These are phyloP conservation scores for Plemyria rubiginata DNA, from an alignment of 2,888 invertebrate species.

Conservation along the genomic window DNA sequence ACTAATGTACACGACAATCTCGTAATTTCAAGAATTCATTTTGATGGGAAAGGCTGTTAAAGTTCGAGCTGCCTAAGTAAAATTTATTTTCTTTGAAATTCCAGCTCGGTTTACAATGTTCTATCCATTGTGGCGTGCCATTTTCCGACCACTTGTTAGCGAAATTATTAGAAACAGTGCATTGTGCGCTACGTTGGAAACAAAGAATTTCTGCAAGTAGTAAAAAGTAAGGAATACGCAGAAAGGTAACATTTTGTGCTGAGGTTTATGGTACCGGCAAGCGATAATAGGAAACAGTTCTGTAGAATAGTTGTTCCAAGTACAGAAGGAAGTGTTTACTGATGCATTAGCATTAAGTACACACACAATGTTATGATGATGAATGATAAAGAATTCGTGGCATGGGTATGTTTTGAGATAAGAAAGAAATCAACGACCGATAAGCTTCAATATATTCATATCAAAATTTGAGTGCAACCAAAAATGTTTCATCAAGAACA, in stretches of 20 bases:
- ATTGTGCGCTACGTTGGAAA: conserved; percentile 68
- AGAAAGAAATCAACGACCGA: conserved; percentile 60
- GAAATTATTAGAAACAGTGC: conserved; percentile 74
- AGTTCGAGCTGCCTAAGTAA: conserved; percentile 37
- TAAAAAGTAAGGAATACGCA: conserved; percentile 69
- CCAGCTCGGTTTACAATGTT: conserved; percentile 57
- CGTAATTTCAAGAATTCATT: conserved; percentile 31
- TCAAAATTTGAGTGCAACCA: background rate
- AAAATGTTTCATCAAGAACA: background rate
- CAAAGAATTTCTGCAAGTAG: conserved; percentile 71
- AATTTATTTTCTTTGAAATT: conserved; percentile 57
- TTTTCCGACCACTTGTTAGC: conserved; percentile 68
- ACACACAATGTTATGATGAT: conserved; percentile 42
- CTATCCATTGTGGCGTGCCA: conserved; percentile 59
- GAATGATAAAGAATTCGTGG: conserved; percentile 40
- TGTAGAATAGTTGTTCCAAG: conserved; percentile 41
- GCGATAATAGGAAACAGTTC: conserved; percentile 49
- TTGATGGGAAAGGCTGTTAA: conserved; percentile 37
- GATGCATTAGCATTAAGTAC: conserved; percentile 37
- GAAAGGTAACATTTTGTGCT: conserved; percentile 58
- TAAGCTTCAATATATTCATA: conserved; percentile 44
- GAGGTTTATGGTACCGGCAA: conserved; percentile 42
- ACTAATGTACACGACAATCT: conserved; percentile 18
- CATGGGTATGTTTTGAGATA: conserved; percentile 31
- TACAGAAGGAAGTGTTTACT: conserved; percentile 37